Percentiles rank a stretch among this genome's conserved stretches.
These are phyloP conservation scores for Cassiopea andromeda DNA, from an alignment of 30 jellyfish, hydroid and myxozoan genomes.

Conservation along the genomic window DNA sequence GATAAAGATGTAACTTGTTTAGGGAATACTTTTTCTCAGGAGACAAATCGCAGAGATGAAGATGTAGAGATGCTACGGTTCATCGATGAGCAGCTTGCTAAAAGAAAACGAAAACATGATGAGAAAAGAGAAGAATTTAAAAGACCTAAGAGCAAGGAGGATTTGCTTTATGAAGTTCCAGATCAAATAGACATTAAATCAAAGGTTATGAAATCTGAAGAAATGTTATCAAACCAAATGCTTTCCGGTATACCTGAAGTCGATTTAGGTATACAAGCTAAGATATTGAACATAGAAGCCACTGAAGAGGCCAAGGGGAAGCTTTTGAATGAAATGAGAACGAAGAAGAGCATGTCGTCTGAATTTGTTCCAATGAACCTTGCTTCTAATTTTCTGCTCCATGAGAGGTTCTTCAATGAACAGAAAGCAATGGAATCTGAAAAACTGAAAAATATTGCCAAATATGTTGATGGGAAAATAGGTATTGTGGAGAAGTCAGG, in stretches of 20 bases:
- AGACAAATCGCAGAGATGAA: conserved; percentile 97
- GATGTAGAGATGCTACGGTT: conserved; percentile 91
- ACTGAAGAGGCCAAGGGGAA: conserved; percentile 97
- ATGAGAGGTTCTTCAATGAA: conserved; percentile 89
- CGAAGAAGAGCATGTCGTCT: conserved; percentile 74
- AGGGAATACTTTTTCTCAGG: conserved; percentile 93
- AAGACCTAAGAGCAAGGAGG: conserved; percentile 73
- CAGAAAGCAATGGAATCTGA: conserved; percentile 84
- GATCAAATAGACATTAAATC: conserved; percentile 87
- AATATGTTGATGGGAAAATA: conserved; percentile 29
- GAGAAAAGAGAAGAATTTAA: neutral
- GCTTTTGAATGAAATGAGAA: conserved; percentile 78
- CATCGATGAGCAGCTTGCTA: conserved; percentile 86
- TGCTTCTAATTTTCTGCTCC: conserved; percentile 96
- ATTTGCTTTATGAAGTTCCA: conserved; percentile 86
- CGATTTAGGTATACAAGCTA: conserved; percentile 94
- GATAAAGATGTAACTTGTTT: conserved; percentile 77
- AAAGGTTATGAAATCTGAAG: conserved; percentile 95
- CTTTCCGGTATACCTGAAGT: conserved; percentile 99
- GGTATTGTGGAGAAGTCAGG: conserved; percentile 71
- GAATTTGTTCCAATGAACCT: conserved; percentile 97
- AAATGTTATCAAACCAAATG: conserved; percentile 98
- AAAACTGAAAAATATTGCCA: conserved; percentile 76
- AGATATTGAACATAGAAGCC: conserved; percentile 91
- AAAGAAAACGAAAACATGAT: conserved; percentile 65